Conservation (phyloP, 1,140 invertebrate species). For the Zaprionus tsacasi region DNA sequence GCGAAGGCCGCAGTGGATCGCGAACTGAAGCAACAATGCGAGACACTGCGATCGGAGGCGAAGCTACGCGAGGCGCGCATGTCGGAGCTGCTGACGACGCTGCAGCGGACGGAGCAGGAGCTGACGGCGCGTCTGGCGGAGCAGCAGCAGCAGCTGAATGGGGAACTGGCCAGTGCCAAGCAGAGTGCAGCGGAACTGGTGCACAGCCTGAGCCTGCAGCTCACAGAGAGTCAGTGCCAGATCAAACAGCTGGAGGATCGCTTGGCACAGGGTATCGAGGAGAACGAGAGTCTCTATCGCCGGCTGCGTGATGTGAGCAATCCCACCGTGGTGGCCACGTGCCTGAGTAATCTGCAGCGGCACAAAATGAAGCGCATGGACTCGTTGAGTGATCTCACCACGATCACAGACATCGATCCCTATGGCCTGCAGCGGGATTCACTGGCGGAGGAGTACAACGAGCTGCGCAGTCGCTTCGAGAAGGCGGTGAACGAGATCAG, state of each 20-base stretch:
- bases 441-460: conserved; percentile 91
- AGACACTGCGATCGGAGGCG: conserved; percentile 88
- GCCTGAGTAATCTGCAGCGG: conserved; percentile 82
- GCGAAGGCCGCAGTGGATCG: conserved; percentile 39
- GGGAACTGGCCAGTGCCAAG: conserved; percentile 83
- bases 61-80: conserved; percentile 89
- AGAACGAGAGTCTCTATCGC: conserved; percentile 90
- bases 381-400: conserved; percentile 92
- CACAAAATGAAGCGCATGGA: conserved; percentile 88
- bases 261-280: conserved; percentile 88
- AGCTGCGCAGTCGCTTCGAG: conserved; percentile 90
- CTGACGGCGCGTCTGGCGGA: conserved; percentile 88
- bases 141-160: conserved; percentile 73
- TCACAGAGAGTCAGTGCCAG: conserved; percentile 75
- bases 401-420: conserved; percentile 91
- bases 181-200: conserved; percentile 83
- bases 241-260: conserved; percentile 84
- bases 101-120: conserved; percentile 90
- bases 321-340: conserved; percentile 86
- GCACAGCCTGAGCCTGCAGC: conserved; percentile 66
- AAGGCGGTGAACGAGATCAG: conserved; percentile 93
- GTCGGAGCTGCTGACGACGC: conserved; percentile 88
- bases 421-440: conserved; percentile 90
- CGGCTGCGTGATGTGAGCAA: conserved; percentile 86
- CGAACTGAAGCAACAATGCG: conserved; percentile 86